Base-by-base conservation (phyloP, 2,113 vertebrate species). In the Coptodon rendalli region DNA sequence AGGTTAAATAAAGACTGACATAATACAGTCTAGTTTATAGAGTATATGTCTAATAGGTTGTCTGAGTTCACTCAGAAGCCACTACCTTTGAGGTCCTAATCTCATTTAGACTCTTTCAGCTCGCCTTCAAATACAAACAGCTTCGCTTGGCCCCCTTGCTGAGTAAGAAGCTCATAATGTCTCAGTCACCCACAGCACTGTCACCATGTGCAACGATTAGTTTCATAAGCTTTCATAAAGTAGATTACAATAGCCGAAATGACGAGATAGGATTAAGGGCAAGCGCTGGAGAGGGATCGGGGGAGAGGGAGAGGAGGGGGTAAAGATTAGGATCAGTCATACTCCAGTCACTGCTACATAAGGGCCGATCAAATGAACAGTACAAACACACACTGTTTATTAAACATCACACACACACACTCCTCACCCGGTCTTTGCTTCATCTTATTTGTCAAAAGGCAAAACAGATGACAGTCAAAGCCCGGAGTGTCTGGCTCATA, bases 211-310 rank as follows among this genome's bases (percentile, higher is more conserved):
- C 76, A 80, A 89, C 86, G 87, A 95, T 94, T 95, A 92, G 91
- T 93, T 94, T 94, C 91, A 94, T 95, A 93, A 96, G 87, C 91
- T 93, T 91, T 94, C 85, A 92, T 86, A 89, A 95, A 91, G 93
- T 84, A 95, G 94, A 96, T 96, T 95, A 96, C 87, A 87, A 91
- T 85, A 82, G 90, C 57, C 22, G 27, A 89, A 94, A 86, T 95
- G 93, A 95, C 90, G 93, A 92, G 92, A 93, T 95, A 89, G 94
- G 92, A 95, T 94, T 95, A 92, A 83, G 71, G 81, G 66, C 81
- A 73, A 80, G 84, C 80, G 2, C 61, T 27, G 36, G 73, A 83
- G 50, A 34, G 52, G 43, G 71, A 14, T 27, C 40, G 8, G 24
- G 52, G 61, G 34, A 34, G 36, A 5, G 36, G 66, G 40, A 17